phyloP scores from a whole-genome alignment of 2,797 vertebrate species.

The Cynodonichthys magdalenae region DNA sequence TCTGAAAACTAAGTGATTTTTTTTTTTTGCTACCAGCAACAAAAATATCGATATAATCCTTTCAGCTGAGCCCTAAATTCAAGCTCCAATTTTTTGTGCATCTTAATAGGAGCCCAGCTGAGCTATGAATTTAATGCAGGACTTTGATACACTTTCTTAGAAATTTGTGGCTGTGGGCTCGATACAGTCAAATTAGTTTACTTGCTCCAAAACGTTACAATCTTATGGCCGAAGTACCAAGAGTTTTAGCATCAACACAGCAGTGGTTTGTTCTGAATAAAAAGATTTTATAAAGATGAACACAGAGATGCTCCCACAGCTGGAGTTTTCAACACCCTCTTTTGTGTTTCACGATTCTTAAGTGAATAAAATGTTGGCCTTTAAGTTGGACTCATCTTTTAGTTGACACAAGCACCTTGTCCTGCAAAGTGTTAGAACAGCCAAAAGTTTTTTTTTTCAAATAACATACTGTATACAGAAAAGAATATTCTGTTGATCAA shows the following conservation, averaged over 20 bases:
- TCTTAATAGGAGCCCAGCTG: conserved; percentile 57
- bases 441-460: no score
- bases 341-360: conserved; percentile 36
- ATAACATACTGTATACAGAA: neutral
- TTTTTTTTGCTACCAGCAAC: conserved; percentile 45
- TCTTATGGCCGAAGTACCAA: conserved; percentile 39
- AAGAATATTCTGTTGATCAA: neutral
- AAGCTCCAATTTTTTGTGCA: conserved; percentile 63
- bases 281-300: conserved; percentile 48
- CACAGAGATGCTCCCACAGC: conserved; percentile 40
- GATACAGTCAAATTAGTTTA: conserved; percentile 59
- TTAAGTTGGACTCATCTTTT: no score
- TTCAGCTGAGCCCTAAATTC: conserved; percentile 52
- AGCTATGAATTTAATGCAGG: conserved; percentile 55
- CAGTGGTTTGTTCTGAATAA: conserved; percentile 35
- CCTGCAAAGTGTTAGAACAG: no score
- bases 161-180: conserved; percentile 56
- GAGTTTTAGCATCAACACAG: conserved; percentile 53
- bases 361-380: conserved; percentile 3
- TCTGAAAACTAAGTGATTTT: conserved; percentile 43
- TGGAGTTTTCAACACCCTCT: conserved; percentile 37
- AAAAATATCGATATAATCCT: conserved; percentile 59
- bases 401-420: no score
- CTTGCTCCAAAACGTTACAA: conserved; percentile 48
- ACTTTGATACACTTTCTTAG: conserved; percentile 69